Percentiles rank a stretch among this genome's conserved stretches.
Conservation (phyloP, 2,113 vertebrate species). For the Brachyistius frenatus region DNA sequence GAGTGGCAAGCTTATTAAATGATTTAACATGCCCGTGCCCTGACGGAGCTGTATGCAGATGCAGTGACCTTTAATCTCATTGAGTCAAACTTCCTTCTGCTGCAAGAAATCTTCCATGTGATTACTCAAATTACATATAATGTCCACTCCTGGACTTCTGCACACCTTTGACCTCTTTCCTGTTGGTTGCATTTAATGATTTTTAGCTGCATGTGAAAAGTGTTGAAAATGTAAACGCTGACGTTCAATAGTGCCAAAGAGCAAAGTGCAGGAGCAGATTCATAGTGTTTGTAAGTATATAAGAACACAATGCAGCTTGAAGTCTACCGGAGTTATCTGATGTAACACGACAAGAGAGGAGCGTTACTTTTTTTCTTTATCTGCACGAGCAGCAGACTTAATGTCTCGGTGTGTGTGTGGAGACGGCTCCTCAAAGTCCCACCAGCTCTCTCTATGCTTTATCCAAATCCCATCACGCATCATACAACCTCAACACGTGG, state of each 20-base stretch:
- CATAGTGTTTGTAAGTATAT: conserved; percentile 34
- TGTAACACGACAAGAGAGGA: conserved; percentile 16
- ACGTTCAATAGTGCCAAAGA: conserved; percentile 20
- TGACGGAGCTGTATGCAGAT: conserved; percentile 5
- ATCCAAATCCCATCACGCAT: conserved; percentile 60
- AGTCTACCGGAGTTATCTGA: conserved; percentile 49
- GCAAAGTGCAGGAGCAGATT: conserved; percentile 48
- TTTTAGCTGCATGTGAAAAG: conserved; percentile 20
- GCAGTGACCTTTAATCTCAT: conserved; percentile 44
- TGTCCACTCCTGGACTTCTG: neutral
- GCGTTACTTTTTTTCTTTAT: conserved; percentile 62
- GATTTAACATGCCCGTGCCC: conserved; percentile 59
- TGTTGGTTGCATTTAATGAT: neutral
- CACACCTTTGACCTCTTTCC: conserved; percentile 9
- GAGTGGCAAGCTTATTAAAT: conserved; percentile 29
- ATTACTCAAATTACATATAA: neutral
- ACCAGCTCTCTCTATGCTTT: conserved; percentile 26
- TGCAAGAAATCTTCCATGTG: too few relatives aligned
- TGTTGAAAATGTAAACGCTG: conserved; percentile 8
- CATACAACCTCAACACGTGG: neutral
- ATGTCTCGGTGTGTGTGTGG: conserved; percentile 45
- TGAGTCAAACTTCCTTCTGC: neutral
- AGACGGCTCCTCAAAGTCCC: conserved; percentile 71
- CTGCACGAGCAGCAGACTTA: conserved; percentile 52
- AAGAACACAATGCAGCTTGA: conserved; percentile 60